Base-by-base conservation (phyloP, 1,140 invertebrate species). In the Zaprionus ornatus region DNA sequence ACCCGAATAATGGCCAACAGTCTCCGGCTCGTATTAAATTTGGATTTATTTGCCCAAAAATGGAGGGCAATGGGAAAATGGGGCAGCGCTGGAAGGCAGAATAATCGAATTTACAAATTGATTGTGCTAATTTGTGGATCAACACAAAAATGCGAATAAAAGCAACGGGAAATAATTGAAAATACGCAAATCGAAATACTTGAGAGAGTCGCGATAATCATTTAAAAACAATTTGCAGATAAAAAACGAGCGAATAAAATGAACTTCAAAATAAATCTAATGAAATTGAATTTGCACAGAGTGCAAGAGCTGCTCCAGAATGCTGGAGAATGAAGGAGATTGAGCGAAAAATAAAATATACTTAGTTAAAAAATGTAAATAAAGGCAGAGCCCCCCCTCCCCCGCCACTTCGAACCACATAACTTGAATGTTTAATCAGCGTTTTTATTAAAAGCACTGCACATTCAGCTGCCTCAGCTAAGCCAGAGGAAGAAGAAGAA, bases 101-200 rank as follows among this genome's bases (percentile, higher is more conserved):
- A 60, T 9, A 60, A 52, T 37, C 40, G 72, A 63, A 75, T 75
- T 65, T 60, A 59, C 68, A 75, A 71, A 75, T 64, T 75, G 67
- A 75, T 75, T 75, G 60, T 21, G 73, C 60, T 71, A 75, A 71
- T 75, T 71, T 74, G 72, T 32, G 72, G 67, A 59, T 19, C 37
- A 29, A 50, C 55, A 50, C 52, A 45, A 63, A 74, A 59, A 12
- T 15, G 37, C 13, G 25, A 48, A n/a, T 27, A 25, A 45, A 66
- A 29, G 40, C 10, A 15, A 69, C 19, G 12, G 27, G 64, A 42
- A 75, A 72, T 50, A 52, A 59, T 52, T 32, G 40, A 7, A 50
- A 57, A 64, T 60, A 32, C 9, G 25, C 52, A 50, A 15, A 35
- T 10, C 66, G 29, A 61, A 57, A 63, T 23, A 50, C 45, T 23